Base-by-base conservation (phyloP, 1,140 invertebrate genomes). In the Macrotrachela quadricornifera region DNA sequence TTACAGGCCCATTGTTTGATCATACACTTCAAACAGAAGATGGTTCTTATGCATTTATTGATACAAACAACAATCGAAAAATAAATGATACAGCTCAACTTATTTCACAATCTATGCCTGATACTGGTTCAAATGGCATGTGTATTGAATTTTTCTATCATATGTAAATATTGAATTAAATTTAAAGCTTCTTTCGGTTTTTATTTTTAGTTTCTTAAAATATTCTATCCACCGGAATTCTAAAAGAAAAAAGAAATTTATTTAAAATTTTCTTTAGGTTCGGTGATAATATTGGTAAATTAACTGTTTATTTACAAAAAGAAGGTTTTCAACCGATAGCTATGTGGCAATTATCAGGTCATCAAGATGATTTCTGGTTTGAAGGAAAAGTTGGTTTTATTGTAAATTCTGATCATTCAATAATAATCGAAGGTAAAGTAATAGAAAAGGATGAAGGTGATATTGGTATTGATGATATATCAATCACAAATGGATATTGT, bases 1-100 rank as follows among this genome's bases (percentile, higher is more conserved):
- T 30, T 30, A 4, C 8, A 30, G 81, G 81, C 1, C 65, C 65
- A n/a, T 53, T 55, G 40, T 60, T 60, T 51, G 71, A 73, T 58
- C 71, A 73, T 54, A 72, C 71, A 16, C 59, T 58, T 41, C 60
- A 54, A 54, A 57, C 47, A 37, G 47, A 51, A 4, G 57, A 56
- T 63, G 72, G 71, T 45, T 64, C 60, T 47, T 11, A 67, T 57
- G 61, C 66, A 60, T 67, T 60, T 52, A 59, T 63, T 18, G 62
- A 53, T 15, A 53, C 51, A 16, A 47, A 47, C 57, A 3, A 44
- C 57, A n/a, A 63, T 62, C 15, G 62, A 62, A 16, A 60, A 62
- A 14, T 59, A 61, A 41, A 39, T 17, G 21, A 46, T 38, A 6
- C 48, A 17, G 13, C 41, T 39, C 43, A 39, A 14, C 15, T 44